phyloP scores from a whole-genome alignment of 2,888 invertebrate genomes.

The Drosophila meridionalis region DNA sequence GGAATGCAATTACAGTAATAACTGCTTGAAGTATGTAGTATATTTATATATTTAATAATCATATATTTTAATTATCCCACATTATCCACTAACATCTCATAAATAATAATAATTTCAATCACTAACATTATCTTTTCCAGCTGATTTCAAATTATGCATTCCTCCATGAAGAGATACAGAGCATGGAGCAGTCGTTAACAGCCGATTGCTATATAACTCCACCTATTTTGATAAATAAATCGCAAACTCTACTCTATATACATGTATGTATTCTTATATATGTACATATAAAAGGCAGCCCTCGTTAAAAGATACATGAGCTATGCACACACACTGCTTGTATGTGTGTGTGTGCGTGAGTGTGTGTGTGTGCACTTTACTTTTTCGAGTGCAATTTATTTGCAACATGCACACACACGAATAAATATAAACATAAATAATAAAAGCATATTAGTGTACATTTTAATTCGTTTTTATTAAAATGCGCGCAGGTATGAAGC shows the following conservation, averaged over 20 bases:
- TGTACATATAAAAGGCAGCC: background rate
- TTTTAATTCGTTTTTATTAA: constrained; percentile 77
- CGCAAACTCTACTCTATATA: background rate
- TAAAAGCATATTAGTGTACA: constrained; percentile 76
- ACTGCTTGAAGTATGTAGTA: too few relatives aligned
- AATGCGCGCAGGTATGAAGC: constrained; percentile 53
- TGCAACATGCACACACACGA: constrained; percentile 54
- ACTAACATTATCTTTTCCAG: too few relatives aligned
- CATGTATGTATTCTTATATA: background rate
- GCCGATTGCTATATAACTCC: background rate
- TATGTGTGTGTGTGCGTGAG: background rate
- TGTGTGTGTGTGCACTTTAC: constrained; percentile 26
- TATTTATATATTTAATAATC: too few relatives aligned
- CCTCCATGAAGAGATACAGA: background rate
- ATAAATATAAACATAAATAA: constrained; percentile 71
- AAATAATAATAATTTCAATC: too few relatives aligned
- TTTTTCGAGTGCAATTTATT: constrained; percentile 72
- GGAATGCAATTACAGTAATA: too few relatives aligned
- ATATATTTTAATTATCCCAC: too few relatives aligned
- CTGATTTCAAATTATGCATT: too few relatives aligned
- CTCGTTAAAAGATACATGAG: constrained; percentile 9
- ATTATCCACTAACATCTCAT: too few relatives aligned
- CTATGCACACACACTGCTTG: background rate
- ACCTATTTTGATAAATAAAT: constrained; percentile 4
- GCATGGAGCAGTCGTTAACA: background rate